Base-by-base conservation (phyloP, 2,113 vertebrate species). In the Prionailurus viverrinus region DNA sequence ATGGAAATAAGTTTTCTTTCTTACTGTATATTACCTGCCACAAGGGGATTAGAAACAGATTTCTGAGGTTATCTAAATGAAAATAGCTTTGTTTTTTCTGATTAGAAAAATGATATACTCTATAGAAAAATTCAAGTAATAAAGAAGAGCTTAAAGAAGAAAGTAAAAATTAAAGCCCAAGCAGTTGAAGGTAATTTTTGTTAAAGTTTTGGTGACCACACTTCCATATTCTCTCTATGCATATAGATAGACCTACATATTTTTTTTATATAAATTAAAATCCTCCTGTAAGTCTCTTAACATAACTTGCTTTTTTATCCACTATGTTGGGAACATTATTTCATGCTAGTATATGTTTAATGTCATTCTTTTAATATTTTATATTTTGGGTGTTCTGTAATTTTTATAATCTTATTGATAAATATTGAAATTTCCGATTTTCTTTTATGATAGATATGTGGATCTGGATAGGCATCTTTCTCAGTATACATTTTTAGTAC, bases 121-220 rank as follows among this genome's bases (percentile, higher is more conserved):
- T 97, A 19, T 98, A 97, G 87, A 97, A 96, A 96, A 97, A 96
- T 96, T 98, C 90, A 97, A 94, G 73, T 97, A 96, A 98, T 96
- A 97, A 97, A 97, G 96, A 97, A 96, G 92, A 97, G 66, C 74
- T 66, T 93, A 97, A 97, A 94, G 89, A 97, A 97, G 95, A 96
- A 92, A 95, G 39, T 98, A 97, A 90, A 96, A 97, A 94, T 94
- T 96, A 96, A 95, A 96, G 90, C 58, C 76, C 53, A 66, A 82
- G 53, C 39, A 97, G 33, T 79, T 95, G 55, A 87, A 97, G 84
- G 88, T 94, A 95, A 90, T 90, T 83, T 87, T 89, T 92, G 91
- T 95, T 95, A 78, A 95, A 61, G 68, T 97, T 95, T 96, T 97
- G 91, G 92, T 88, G 85, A 90, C 85, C 92, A 80, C 65, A 51